phyloP scores from a whole-genome alignment of 2,888 invertebrate genomes.

The Microdon myrmicae region DNA sequence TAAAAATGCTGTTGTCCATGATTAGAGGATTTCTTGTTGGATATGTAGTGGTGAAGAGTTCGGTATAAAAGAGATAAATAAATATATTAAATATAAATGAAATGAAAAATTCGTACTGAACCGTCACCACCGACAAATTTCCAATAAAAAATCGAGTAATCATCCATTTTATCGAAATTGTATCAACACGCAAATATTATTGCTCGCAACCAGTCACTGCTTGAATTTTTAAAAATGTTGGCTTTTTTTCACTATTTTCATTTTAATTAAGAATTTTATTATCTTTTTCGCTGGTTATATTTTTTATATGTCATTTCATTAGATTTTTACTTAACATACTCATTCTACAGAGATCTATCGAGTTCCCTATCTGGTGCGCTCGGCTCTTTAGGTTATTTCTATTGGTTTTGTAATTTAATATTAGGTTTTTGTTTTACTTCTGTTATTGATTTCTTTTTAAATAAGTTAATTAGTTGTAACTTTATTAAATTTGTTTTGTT shows the following conservation, averaged over 20 bases:
- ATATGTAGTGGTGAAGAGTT: constrained; percentile 32
- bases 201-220: constrained; percentile 65
- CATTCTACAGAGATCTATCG: too few species aligned
- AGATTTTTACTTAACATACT: not conserved
- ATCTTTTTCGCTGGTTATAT: constrained; percentile 10
- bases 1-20: constrained; percentile 48
- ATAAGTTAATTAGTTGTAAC: constrained; percentile 21
- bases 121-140: constrained; percentile 31
- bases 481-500: constrained; percentile 18
- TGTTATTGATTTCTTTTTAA: constrained; percentile 7
- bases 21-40: constrained; percentile 48
- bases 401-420: constrained; percentile 61
- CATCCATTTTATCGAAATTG: constrained; percentile 62
- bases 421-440: constrained; percentile 18
- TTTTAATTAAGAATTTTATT: constrained; percentile 12
- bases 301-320: constrained; percentile 17
- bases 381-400: constrained; percentile 60
- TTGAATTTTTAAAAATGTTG: constrained; percentile 16
- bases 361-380: constrained; percentile 50
- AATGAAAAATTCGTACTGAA: constrained; percentile 4
- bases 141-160: constrained; percentile 64
- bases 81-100: constrained; percentile 4
- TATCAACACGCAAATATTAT: constrained; percentile 68
- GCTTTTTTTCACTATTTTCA: not conserved
- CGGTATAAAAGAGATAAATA: constrained; percentile 18